Evolutionary conservation across 2,797 vertebrate species (phyloP).

Genomic region (Ctenopoma kingsleyae): DNA sequence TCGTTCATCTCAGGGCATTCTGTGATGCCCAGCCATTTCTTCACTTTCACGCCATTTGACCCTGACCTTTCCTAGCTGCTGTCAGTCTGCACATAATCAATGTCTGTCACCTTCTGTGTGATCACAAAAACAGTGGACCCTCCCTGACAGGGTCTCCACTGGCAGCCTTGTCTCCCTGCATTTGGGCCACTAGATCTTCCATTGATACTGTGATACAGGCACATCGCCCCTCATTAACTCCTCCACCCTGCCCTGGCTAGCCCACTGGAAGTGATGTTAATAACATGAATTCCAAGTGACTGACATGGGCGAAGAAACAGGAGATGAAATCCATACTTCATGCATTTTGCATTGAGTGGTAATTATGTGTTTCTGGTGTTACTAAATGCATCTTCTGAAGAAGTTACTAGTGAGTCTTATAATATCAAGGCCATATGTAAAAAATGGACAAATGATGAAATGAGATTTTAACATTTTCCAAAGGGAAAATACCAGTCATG

Average conservation of each 20-base stretch:
- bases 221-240: constrained; percentile 80
- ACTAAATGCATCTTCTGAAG: constrained; percentile 49
- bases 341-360: constrained; percentile 80
- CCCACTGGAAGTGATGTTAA: constrained; percentile 77
- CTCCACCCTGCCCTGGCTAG: constrained; percentile 44
- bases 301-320: constrained; percentile 74
- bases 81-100: constrained; percentile 80
- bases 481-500: not conserved
- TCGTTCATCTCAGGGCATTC: constrained; percentile 54
- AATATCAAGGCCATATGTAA: constrained; percentile 12
- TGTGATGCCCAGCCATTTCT: constrained; percentile 65
- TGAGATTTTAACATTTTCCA: constrained; percentile 1
- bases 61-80: constrained; percentile 79
- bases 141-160: constrained; percentile 69
- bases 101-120: constrained; percentile 79
- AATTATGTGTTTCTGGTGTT: constrained; percentile 62
- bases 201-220: constrained; percentile 53
- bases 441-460: constrained; percentile 28
- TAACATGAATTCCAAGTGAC: constrained; percentile 74
- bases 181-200: constrained; percentile 75
- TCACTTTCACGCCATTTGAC: constrained; percentile 81
- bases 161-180: constrained; percentile 79
- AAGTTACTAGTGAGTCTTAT: constrained; percentile 30
- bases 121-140: constrained; percentile 72
- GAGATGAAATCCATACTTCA: constrained; percentile 86